These are phyloP conservation scores for Diplogasteroides magnus DNA, from an alignment of 1,140 invertebrate species.

Conservation along the genomic window DNA sequence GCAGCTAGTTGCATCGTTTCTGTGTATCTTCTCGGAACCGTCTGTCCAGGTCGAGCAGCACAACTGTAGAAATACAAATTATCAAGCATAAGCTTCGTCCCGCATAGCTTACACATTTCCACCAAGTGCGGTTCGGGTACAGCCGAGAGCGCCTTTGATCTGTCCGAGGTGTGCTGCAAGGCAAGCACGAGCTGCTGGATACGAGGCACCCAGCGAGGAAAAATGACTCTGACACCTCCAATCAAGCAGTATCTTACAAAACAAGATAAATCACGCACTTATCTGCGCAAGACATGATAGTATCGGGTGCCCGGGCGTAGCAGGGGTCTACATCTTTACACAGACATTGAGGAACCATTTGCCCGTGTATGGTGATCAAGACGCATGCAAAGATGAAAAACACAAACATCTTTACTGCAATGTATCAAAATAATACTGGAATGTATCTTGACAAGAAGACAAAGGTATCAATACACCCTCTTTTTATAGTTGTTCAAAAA, in stretches of 20 bases:
- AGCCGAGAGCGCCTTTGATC: conserved; percentile 22
- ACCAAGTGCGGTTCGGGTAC: no score
- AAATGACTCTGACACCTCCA: conserved; percentile 15
- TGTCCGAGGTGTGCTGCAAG: no score
- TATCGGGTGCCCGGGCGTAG: conserved; percentile 3
- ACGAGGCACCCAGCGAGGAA: conserved; percentile 22
- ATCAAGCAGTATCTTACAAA: background rate
- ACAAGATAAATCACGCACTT: conserved; percentile 6
- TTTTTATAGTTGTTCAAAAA: no score
- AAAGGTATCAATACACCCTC: no score
- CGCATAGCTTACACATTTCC: no score
- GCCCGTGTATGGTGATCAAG: no score
- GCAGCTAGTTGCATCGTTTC: conserved; percentile 32
- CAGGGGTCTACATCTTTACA: conserved; percentile 24
- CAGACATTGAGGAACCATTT: conserved; percentile 27
- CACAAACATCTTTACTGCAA: background rate
- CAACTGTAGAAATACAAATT: conserved; percentile 26
- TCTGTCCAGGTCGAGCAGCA: conserved; percentile 16
- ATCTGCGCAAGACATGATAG: conserved; percentile 27
- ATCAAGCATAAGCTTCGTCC: no score
- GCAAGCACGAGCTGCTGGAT: conserved; percentile 19
- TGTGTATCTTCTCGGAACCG: conserved; percentile 27
- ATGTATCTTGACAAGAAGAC: no score
- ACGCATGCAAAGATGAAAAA: background rate
- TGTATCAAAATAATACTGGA: no score